Base-by-base conservation (phyloP, 2,113 vertebrate species). In the Eulacestoma nigropectus region DNA sequence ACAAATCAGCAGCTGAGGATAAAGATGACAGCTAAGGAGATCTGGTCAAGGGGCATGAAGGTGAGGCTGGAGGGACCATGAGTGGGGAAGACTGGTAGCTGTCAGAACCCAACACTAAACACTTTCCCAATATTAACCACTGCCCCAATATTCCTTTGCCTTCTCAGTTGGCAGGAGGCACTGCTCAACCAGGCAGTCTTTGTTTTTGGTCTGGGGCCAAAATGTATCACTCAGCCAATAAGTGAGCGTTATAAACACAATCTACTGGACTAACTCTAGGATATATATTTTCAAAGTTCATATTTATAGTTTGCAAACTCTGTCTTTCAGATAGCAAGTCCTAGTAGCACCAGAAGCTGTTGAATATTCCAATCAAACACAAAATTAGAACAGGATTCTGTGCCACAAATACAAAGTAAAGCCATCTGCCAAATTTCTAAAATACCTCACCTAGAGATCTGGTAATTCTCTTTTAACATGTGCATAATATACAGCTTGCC, bases 401-500 rank as follows among this genome's bases (percentile, higher is more conserved):
- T 96, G 95, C 96, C 90, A 96, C 97, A 96, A 97, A 97, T 95
- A 97, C 95, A 98, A 98, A 98, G 98, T 95, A 97, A 97, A 98
- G 84, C 97, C 97, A 98, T 98, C 96, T 98, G 98, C 96, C 97
- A 98, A 97, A 97, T 98, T 95, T 74, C 74, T 95, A 93, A 90
- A 89, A 84, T 97, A 94, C 63, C 93, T 97, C 90, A 97, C 96
- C 95, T 98, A 97, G 80, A 95, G 93, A 83, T 97, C 97, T 96
- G 93, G 63, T 96, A 95, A 95, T 97, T 89, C 77, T 96, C 42
- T 77, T 96, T 90, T 97, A 97, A 95, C 90, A 89, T 92, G 86
- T 97, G 60, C 63, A 87, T 96, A 96, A 93, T 87, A 78, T 73
- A 92, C 21, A 91, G 44, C 26, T 81, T 91, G 70, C 42, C 89